Evolutionary conservation across 2,797 vertebrate species (phyloP), one percentile per base, ranked within the genome.

Genomic region (Euthynnus affinis): DNA sequence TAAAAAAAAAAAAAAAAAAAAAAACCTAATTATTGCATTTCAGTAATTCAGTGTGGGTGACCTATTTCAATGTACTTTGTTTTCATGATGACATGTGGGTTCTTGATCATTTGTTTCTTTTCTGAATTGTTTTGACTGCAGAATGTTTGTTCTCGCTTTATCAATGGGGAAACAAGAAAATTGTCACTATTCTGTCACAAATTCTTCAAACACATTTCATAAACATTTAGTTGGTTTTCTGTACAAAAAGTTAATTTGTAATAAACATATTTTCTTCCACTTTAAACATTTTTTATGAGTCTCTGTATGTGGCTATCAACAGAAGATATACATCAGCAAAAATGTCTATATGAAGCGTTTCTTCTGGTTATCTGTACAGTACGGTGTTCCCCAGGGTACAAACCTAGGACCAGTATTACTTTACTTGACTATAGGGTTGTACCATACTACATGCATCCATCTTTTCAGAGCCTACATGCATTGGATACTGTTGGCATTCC

Each of bases 51-150:
- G 42, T 0, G 1, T 34, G 20, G 2, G 56, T 51, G 56, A 42
- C 48, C 2, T 49, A 15, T 64, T 70, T 74, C 25, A 51, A 34
- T 51, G 13, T 48, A 8, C 51, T 62, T 40, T 0, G 6, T 62
- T 61, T 56, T 56, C 3, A 44, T 42, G 20, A 56, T 5, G 49
- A 56, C 23, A 4, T 42, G 12, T 23, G n/a, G 34, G 60, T 66
- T 60, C 15, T n/a, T 58, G 58, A 64, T 77, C 9, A 37, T 10
- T 49, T 0, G n/a, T n/a, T 58, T 51, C 34, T 52, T 52, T 32
- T 8, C n/a, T 46, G 5, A 53, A 65, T 22, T 17, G 25, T 58
- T 77, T 58, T 42, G 22, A 29, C 17, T 56, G 56, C 2, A 5
- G 9, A 6, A 9, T 59, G 14, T 23, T 42, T 29, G 44, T 15